A percentile compares a stretch with the other conserved stretches of the same genome.
These are phyloP conservation scores for Hirundichthys speculiger DNA, from an alignment of 2,113 vertebrate genomes.

Conservation along the genomic window DNA sequence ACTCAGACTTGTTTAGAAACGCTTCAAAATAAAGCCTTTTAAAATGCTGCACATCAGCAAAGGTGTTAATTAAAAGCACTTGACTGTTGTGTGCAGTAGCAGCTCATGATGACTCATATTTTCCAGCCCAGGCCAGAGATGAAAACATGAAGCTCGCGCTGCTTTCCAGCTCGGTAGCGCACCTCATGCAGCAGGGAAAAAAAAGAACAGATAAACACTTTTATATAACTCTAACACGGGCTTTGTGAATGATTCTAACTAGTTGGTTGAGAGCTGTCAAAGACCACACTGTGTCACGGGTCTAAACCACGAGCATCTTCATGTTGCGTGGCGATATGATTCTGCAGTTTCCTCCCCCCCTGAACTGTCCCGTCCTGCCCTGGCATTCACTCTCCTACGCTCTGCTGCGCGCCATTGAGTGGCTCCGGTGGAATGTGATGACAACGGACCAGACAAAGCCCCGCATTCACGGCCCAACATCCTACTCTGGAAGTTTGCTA, in stretches of 20 bases:
- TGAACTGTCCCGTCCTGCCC: conserved; percentile 27
- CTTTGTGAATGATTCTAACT: too few relatives aligned
- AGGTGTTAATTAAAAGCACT: conserved; percentile 6
- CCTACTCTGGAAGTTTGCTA: conserved; percentile 70
- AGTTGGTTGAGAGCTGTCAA: background rate
- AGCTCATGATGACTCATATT: too few relatives aligned
- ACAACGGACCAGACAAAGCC: conserved; percentile 79
- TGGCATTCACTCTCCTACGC: conserved; percentile 69
- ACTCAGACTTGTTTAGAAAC: background rate
- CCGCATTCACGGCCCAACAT: conserved; percentile 74
- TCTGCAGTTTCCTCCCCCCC: conserved; percentile 32
- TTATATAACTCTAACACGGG: too few relatives aligned
- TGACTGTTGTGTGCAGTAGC: too few relatives aligned
- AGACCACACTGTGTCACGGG: background rate
- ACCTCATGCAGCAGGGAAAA: too few relatives aligned
- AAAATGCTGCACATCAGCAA: background rate
- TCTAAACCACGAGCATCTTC: background rate
- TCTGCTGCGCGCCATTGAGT: conserved; percentile 72
- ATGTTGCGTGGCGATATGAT: background rate
- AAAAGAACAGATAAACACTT: too few relatives aligned
- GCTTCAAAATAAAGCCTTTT: background rate
- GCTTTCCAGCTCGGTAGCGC: too few relatives aligned
- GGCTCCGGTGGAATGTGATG: conserved; percentile 85
- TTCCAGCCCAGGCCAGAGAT: too few relatives aligned
- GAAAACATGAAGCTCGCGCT: too few relatives aligned